Conservation (phyloP, 2,113 vertebrate genomes). For the Cercocebus atys region DNA sequence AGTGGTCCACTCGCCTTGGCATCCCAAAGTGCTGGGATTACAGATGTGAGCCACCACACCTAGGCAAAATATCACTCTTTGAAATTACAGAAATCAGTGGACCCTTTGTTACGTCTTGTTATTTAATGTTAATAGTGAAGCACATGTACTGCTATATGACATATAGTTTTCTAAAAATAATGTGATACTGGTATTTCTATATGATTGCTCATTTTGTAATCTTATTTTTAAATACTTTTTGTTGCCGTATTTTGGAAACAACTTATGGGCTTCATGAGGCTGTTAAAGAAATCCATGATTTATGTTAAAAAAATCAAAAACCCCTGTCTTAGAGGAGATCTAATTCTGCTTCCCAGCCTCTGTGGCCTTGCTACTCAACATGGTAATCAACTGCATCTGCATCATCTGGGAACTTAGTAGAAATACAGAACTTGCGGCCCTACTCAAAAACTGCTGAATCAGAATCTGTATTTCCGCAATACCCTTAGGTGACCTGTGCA, state of each 20-base stretch:
- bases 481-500: not conserved
- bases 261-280: not conserved
- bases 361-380: not conserved
- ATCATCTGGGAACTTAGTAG: not conserved
- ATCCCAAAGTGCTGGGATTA: too few species aligned
- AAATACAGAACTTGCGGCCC: not conserved
- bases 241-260: not conserved
- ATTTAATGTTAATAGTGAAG: not conserved
- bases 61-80: not conserved
- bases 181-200: not conserved
- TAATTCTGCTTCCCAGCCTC: not conserved
- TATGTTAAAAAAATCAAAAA: not conserved
- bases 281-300: not conserved
- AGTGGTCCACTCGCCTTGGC: too few species aligned
- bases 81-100: not conserved
- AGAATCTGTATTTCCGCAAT: not conserved
- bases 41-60: too few species aligned
- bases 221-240: not conserved
- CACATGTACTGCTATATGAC: not conserved
- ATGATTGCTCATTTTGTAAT: not conserved
- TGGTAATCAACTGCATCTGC: rapidly evolving
- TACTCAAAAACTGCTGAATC: not conserved
- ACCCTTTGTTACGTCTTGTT: not conserved
- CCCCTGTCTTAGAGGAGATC: not conserved
- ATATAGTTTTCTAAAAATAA: not conserved